Percentiles rank a stretch among this genome's conserved stretches.
Conservation (phyloP, 2,113 vertebrate genomes). For the Puffinus mauretanicus region DNA sequence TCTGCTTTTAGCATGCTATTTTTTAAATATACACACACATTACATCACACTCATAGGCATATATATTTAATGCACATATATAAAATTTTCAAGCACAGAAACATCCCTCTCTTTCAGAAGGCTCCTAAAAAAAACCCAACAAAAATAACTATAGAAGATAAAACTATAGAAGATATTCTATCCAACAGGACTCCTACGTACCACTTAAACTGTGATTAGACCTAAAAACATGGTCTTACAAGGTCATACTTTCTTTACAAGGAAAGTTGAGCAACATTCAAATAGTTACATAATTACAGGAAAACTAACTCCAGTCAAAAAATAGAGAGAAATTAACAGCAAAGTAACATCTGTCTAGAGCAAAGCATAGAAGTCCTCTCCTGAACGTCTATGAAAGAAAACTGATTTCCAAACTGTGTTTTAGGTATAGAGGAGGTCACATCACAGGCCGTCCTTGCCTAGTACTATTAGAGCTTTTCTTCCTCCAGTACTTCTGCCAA, state of each 20-base stretch:
- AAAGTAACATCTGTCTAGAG: neutral
- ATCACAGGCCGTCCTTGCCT: neutral
- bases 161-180: neutral
- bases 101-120: neutral
- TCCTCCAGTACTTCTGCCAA: neutral
- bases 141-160: neutral
- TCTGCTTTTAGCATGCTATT: neutral
- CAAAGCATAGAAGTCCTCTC: neutral
- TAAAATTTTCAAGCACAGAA: neutral
- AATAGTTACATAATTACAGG: neutral
- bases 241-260: neutral
- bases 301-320: neutral
- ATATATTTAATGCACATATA: neutral
- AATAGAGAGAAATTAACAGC: neutral
- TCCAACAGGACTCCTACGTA: neutral
- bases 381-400: neutral
- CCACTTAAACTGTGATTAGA: neutral
- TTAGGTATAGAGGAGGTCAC: neutral
- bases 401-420: neutral
- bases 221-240: neutral
- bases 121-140: neutral
- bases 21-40: neutral
- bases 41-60: neutral
- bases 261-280: neutral
- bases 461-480: neutral